These are phyloP conservation scores for Agrenia bidenticulata DNA, from an alignment of 2,888 invertebrate species.

Conservation along the genomic window DNA sequence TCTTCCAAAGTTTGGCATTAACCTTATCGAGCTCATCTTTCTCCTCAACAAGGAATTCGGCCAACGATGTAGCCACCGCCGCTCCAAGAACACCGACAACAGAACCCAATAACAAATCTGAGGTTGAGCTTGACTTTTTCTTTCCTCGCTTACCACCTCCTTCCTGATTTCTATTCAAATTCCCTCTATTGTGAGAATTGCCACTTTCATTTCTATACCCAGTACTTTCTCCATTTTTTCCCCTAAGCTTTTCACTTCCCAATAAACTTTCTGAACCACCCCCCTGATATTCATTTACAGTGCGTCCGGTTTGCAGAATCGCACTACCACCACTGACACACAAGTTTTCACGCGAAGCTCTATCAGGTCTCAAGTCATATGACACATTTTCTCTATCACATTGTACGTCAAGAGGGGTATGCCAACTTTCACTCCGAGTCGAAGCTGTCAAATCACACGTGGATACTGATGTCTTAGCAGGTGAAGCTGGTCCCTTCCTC, in stretches of 20 bases:
- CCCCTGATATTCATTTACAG: no score
- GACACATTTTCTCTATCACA: neutral
- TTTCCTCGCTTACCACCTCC: neutral
- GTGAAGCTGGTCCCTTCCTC: constrained; percentile 25
- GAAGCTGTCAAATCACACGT: constrained; percentile 31
- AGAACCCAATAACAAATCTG: neutral
- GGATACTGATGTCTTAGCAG: constrained; percentile 19
- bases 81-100: neutral
- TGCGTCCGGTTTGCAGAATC: no score
- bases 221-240: neutral
- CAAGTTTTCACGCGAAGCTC: neutral
- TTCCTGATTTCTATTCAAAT: no score
- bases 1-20: constrained; percentile 27
- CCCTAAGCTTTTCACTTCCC: no score
- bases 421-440: neutral
- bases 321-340: neutral
- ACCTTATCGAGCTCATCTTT: neutral
- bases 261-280: no score
- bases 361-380: neutral
- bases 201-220: neutral
- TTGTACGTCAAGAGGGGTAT: neutral
- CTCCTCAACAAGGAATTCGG: neutral
- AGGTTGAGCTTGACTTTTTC: no score
- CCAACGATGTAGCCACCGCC: neutral
- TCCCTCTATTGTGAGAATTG: neutral